A percentile compares a stretch with the other conserved stretches of the same genome.
Conservation (phyloP, 23 tunicate species). For the Halocynthia roretzi region DNA sequence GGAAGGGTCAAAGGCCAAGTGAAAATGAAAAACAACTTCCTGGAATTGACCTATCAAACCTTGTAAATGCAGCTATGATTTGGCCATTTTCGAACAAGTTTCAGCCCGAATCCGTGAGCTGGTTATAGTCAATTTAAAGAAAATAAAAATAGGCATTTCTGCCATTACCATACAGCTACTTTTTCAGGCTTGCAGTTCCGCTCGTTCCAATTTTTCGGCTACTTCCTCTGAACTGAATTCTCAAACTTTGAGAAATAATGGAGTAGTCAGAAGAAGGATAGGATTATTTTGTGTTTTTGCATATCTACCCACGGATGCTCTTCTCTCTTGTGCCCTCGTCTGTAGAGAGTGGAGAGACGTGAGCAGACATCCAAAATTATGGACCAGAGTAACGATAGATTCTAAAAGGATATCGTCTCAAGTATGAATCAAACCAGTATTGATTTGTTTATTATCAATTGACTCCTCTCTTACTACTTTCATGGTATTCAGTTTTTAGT, state of each 20-base stretch:
- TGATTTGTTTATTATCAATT: neutral
- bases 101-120: neutral
- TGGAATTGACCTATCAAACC: constrained; percentile 27
- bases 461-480: neutral
- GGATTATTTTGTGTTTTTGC: constrained; percentile 71
- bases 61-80: constrained; percentile 13
- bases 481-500: constrained; percentile 22
- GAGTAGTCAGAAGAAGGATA: constrained; percentile 22
- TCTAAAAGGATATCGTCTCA: constrained; percentile 8
- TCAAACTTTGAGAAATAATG: neutral
- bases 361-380: constrained; percentile 62
- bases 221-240: neutral
- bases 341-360: constrained; percentile 83
- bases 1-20: constrained; percentile 9
- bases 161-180: too few relatives aligned
- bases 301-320: constrained; percentile 33
- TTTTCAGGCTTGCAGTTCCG: constrained; percentile 3
- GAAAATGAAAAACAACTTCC: constrained; percentile 15
- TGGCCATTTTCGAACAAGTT: constrained; percentile 36
- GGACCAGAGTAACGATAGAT: constrained; percentile 66
- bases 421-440: neutral
- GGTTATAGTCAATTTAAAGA: too few relatives aligned
- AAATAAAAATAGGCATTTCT: too few relatives aligned
- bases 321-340: constrained; percentile 53
- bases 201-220: neutral